phyloP scores from a whole-genome alignment of 2,888 invertebrate genomes.

The Gastrophysa polygoni region DNA sequence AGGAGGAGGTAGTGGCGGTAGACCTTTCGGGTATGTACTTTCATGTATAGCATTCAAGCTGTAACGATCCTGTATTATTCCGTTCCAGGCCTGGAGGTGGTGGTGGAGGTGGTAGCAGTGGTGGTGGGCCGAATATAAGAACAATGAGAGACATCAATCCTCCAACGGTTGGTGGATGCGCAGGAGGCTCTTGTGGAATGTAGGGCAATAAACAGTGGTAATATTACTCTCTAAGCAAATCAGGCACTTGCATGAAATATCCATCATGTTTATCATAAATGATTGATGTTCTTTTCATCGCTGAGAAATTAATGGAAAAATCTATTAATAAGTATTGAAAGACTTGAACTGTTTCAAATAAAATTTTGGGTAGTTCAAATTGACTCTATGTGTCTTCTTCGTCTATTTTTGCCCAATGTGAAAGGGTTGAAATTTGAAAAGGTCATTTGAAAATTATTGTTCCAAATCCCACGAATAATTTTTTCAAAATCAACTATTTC shows the following conservation, averaged over 20 bases:
- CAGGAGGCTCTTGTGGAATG: slow-evolving; percentile 47
- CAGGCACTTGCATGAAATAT: neutral
- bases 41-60: neutral
- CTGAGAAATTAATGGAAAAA: too few relatives aligned
- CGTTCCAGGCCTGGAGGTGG: slow-evolving; percentile 41
- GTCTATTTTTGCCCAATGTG: too few relatives aligned
- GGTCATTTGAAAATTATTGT: too few relatives aligned
- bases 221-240: neutral
- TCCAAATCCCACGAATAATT: too few relatives aligned
- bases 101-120: slow-evolving; percentile 41
- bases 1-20: slow-evolving; percentile 20
- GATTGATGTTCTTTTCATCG: too few relatives aligned
- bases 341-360: too few relatives aligned
- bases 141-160: slow-evolving; percentile 48
- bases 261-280: neutral
- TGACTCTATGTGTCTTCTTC: too few relatives aligned
- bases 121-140: slow-evolving; percentile 42
- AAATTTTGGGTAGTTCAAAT: too few relatives aligned
- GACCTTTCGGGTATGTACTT: slow-evolving; percentile 22
- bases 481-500: too few relatives aligned
- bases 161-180: slow-evolving; percentile 47
- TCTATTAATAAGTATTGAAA: too few relatives aligned
- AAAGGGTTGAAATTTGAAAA: too few relatives aligned
- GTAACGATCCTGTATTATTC: neutral
- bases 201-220: slow-evolving; percentile 21